Percentiles rank a stretch among this genome's conserved stretches.
phyloP scores from a whole-genome alignment of 2,888 invertebrate genomes.

The Drosophila limbata region DNA sequence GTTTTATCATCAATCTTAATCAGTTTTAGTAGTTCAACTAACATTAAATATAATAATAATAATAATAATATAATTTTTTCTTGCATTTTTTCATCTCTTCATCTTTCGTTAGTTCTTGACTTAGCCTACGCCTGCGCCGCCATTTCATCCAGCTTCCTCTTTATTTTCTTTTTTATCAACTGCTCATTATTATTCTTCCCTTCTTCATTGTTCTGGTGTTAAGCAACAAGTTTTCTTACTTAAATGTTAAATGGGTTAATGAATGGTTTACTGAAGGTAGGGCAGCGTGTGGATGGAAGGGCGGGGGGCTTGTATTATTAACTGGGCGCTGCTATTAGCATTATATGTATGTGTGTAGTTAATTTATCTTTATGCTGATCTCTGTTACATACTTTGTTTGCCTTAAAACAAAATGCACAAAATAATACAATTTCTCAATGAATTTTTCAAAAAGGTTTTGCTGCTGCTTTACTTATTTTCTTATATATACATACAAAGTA shows the following conservation, averaged over 20 bases:
- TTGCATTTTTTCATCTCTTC: slow-evolving; percentile 23
- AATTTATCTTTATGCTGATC: slow-evolving; percentile 44
- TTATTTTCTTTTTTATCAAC: background rate
- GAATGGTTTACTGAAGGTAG: slow-evolving; percentile 5
- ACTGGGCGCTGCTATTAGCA: slow-evolving; percentile 63
- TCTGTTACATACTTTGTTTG: slow-evolving; percentile 49
- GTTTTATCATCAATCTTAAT: slow-evolving; percentile 46
- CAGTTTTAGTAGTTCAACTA: slow-evolving; percentile 75
- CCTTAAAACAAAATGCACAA: slow-evolving; percentile 73
- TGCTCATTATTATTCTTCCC: slow-evolving; percentile 24
- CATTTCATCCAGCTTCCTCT: slow-evolving; percentile 23
- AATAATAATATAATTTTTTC: slow-evolving; percentile 36
- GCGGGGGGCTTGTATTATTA: slow-evolving; percentile 30
- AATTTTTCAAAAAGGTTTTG: slow-evolving; percentile 47
- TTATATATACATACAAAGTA: slow-evolving; percentile 54
- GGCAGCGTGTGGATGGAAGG: background rate
- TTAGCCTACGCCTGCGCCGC: slow-evolving; percentile 38
- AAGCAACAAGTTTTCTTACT: slow-evolving; percentile 54
- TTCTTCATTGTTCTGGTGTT: background rate
- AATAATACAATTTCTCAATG: slow-evolving; percentile 69
- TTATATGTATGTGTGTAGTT: slow-evolving; percentile 40
- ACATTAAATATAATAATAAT: slow-evolving; percentile 74
- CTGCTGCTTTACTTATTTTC: slow-evolving; percentile 48
- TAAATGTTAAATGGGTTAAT: slow-evolving; percentile 37
- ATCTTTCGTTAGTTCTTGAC: slow-evolving; percentile 41